Evolutionary conservation across 2,797 vertebrate genomes (phyloP), one percentile per base, ranked within the genome.

Genomic region (Atherinosoma microstoma): DNA sequence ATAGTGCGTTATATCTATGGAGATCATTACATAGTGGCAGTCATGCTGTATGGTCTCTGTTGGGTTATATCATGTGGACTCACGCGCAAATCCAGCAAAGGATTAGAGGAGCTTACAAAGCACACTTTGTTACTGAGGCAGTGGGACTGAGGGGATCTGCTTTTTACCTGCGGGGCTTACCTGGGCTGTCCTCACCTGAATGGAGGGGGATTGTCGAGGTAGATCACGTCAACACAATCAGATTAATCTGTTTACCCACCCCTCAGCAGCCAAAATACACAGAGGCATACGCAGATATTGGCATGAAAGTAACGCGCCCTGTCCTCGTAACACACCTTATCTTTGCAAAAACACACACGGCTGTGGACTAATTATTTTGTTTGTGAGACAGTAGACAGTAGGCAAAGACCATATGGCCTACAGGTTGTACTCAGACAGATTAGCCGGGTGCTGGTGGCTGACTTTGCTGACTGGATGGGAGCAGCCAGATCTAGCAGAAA

Each of bases 381-480:
- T 85, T 75, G 27, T 24, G 5, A 75, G 73, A 51, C 71, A 11
- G 32, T 53, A 59, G 66, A 51, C 67, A n/a, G n/a, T n/a, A 10
- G 42, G 51, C 13, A 0, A 2, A 20, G 73, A 60, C 83, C 91
- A 91, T 94, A 89, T 92, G 93, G 80, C 53, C 59, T 38, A 10
- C 47, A 64, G 49, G 70, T 79, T 64, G 79, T 34, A 60, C 80
- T 91, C 88, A 93, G 89, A 90, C 91, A 76, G 91, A 92, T 93
- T 92, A 93, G 74, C 84, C 1, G 67, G 59, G 29, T 40, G 75
- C 68, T 64, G 70, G 59, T 68, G 75, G 72, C 76, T 64, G 70
- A 64, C 74, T 84, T 58, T 67, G 58, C 67, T 10, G 70, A 64
- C 72, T 72, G 51, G 73, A 30, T 56, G 49, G 54, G 24, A 70